A percentile compares a stretch with the other conserved stretches of the same genome.
Conservation (phyloP, 1,140 invertebrate genomes). For the Dryas iulia region DNA sequence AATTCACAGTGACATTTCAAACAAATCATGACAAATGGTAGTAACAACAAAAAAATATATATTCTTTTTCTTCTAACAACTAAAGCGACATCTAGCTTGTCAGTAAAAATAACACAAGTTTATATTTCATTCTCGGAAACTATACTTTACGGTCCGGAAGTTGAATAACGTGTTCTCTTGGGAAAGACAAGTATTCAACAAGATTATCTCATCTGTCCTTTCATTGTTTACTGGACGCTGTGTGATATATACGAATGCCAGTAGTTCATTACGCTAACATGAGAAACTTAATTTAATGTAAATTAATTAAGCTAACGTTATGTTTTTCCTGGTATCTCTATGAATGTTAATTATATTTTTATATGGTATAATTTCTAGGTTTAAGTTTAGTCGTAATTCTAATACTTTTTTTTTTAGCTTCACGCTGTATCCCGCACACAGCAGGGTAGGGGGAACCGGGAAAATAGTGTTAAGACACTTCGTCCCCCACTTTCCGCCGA, state of each 20-base stretch:
- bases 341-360: not conserved
- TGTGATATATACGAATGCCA: not conserved
- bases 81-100: not conserved
- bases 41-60: too few species aligned
- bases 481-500: too few species aligned
- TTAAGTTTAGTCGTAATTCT: too few species aligned
- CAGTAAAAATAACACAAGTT: not conserved
- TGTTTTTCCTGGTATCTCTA: not conserved
- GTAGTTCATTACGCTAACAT: not conserved
- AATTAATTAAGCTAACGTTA: not conserved
- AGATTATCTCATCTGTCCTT: slow-evolving; percentile 2
- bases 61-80: not conserved
- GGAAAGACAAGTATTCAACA: not conserved
- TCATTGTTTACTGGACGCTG: not conserved
- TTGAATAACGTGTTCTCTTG: not conserved
- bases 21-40: too few species aligned
- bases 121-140: not conserved
- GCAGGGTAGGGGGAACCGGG: too few species aligned
- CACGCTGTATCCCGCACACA: too few species aligned
- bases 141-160: not conserved
- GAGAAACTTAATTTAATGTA: not conserved
- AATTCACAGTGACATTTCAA: too few species aligned
- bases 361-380: too few species aligned
- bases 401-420: too few species aligned
- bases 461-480: too few species aligned